Conservation (phyloP, 2,113 vertebrate species). For the Neotoma lepida region DNA sequence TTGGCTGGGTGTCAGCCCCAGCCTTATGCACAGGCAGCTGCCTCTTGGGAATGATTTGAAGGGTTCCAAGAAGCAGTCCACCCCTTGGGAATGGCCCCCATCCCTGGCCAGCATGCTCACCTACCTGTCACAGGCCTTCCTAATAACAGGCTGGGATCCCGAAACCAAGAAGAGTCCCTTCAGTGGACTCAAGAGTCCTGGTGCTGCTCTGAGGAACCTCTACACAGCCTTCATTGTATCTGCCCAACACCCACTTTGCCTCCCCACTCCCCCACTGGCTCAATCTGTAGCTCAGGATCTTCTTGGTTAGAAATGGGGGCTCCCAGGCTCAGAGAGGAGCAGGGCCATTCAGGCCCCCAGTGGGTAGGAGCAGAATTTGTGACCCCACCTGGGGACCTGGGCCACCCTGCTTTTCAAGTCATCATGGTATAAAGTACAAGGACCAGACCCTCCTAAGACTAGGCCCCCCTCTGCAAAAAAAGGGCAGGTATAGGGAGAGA, state of each 20-base stretch:
- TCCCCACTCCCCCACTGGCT: not conserved
- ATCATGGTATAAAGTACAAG: not conserved
- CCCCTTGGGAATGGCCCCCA: not conserved
- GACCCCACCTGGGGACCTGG: not conserved
- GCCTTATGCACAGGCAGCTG: conserved; percentile 75
- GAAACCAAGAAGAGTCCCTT: not conserved
- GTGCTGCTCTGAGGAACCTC: not conserved
- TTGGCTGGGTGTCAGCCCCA: conserved; percentile 60
- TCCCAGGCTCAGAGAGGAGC: not conserved
- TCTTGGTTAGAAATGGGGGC: not conserved
- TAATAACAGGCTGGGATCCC: not conserved
- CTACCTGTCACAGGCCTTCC: not conserved
- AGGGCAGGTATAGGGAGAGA: rapidly evolving
- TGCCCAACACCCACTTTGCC: not conserved
- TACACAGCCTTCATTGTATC: not conserved
- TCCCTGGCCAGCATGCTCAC: not conserved
- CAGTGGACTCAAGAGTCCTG: not conserved
- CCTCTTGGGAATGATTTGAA: conserved; percentile 62
- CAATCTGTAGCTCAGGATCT: not conserved
- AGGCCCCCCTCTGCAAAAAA: not conserved
- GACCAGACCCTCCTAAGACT: not conserved
- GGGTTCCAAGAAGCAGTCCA: conserved; percentile 47
- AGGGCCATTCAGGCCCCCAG: not conserved
- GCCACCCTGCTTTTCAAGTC: not conserved
- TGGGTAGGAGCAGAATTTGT: not conserved